Percentiles rank a stretch among this genome's conserved stretches.
Evolutionary conservation across 2,113 vertebrate species (phyloP).

Genomic region (Coryphaenoides rupestris): DNA sequence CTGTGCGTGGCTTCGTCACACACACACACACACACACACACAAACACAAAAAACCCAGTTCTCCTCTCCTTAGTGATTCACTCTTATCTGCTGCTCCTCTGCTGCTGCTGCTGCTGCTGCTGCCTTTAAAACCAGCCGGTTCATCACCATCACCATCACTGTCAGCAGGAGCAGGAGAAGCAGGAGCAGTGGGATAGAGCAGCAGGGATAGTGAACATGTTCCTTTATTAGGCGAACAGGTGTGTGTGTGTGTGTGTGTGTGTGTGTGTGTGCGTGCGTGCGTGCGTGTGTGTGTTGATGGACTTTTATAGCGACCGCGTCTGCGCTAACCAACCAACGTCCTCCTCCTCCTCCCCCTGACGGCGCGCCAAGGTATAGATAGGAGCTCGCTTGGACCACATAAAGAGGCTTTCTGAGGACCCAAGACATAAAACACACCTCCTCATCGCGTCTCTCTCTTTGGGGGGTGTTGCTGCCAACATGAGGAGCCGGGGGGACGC

Average conservation of each 20-base stretch:
- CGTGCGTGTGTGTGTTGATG: too few species aligned
- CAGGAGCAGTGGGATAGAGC: too few species aligned
- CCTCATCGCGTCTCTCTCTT: constrained; percentile 3
- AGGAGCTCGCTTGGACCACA: too few species aligned
- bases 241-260: constrained; percentile 50
- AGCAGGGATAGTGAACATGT: neutral
- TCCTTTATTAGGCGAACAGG: constrained; percentile 69
- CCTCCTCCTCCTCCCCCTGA: too few species aligned
- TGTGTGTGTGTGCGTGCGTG: too few species aligned
- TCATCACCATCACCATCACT: too few species aligned
- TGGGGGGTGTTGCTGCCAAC: constrained; percentile 32
- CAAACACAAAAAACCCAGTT: neutral
- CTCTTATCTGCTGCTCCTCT: neutral
- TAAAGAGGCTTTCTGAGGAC: too few species aligned
- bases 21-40: too few species aligned
- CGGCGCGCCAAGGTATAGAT: too few species aligned
- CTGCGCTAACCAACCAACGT: too few species aligned
- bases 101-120: too few species aligned
- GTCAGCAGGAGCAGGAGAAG: too few species aligned
- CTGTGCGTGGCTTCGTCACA: constrained; percentile 9
- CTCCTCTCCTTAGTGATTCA: constrained; percentile 13
- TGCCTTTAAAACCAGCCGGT: constrained; percentile 10
- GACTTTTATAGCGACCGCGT: constrained; percentile 2
- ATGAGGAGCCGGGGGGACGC: constrained; percentile 35
- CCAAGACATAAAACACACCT: neutral